These are phyloP conservation scores for Muscina levida DNA, from an alignment of 2,888 invertebrate genomes.

Conservation along the genomic window DNA sequence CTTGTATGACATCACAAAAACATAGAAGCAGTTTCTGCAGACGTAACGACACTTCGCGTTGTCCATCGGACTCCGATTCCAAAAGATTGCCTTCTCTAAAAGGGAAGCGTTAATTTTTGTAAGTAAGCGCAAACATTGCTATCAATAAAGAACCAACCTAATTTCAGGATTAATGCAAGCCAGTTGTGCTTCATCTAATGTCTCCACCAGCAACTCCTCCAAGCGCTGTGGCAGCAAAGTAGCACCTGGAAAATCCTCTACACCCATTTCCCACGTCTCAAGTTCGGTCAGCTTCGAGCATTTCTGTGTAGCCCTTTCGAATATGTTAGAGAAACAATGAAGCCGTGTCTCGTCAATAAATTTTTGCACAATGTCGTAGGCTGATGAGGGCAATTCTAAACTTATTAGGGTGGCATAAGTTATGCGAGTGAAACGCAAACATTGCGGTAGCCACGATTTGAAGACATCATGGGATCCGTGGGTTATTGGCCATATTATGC, in stretches of 20 bases:
- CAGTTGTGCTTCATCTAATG: constrained; percentile 85
- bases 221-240: constrained; percentile 88
- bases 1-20: constrained; percentile 86
- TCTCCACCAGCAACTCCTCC: constrained; percentile 87
- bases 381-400: constrained; percentile 93
- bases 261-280: constrained; percentile 93
- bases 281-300: constrained; percentile 85
- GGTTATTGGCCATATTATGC: constrained; percentile 80
- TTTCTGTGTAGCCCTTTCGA: constrained; percentile 91
- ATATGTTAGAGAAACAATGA: constrained; percentile 91
- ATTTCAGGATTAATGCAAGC: constrained; percentile 87
- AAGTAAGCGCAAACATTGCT: constrained; percentile 72
- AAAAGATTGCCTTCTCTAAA: constrained; percentile 80
- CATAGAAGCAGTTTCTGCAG: constrained; percentile 83
- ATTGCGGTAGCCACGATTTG: constrained; percentile 88
- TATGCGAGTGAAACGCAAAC: constrained; percentile 89
- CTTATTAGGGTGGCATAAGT: constrained; percentile 90
- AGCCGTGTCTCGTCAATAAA: constrained; percentile 93
- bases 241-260: constrained; percentile 91
- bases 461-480: constrained; percentile 81
- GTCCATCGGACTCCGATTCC: constrained; percentile 79
- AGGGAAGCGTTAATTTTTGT: constrained; percentile 60
- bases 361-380: constrained; percentile 90
- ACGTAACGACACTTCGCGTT: constrained; percentile 79
- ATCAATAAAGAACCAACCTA: constrained; percentile 80